Conservation (phyloP, 1,140 invertebrate genomes). For the Drosophila pseudoobscura region DNA sequence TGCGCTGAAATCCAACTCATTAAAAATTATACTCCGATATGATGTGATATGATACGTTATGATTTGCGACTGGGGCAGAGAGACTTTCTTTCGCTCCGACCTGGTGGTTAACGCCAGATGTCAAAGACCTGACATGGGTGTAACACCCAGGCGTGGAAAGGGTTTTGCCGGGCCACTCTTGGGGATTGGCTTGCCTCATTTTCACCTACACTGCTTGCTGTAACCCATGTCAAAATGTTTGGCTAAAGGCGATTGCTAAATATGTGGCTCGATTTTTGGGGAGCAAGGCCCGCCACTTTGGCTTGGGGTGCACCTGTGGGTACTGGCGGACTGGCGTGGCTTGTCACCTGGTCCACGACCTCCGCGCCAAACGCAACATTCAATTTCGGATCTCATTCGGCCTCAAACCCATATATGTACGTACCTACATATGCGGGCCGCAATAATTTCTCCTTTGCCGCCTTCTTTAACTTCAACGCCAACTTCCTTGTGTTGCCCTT, state of each 20-base stretch:
- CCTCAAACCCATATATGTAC: constrained; percentile 51
- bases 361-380: constrained; percentile 59
- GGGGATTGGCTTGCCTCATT: constrained; percentile 39
- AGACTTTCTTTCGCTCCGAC: constrained; percentile 49
- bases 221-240: constrained; percentile 76
- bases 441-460: constrained; percentile 53
- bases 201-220: constrained; percentile 59
- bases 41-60: constrained; percentile 73
- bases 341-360: constrained; percentile 62
- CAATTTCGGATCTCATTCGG: constrained; percentile 64
- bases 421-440: constrained; percentile 55
- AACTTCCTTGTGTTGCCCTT: constrained; percentile 38
- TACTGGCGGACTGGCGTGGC: constrained; percentile 30
- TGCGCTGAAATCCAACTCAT: constrained; percentile 62
- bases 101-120: constrained; percentile 68
- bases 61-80: constrained; percentile 49
- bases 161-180: constrained; percentile 28
- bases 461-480: no score
- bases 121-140: constrained; percentile 69
- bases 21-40: constrained; percentile 66
- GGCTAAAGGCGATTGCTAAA: constrained; percentile 76
- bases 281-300: constrained; percentile 15
- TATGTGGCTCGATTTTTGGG: constrained; percentile 25
- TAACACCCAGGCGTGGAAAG: constrained; percentile 72
- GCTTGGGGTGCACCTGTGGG: constrained; percentile 63